Conservation (phyloP, 1,140 invertebrate species). For the Eupeodes corollae region DNA sequence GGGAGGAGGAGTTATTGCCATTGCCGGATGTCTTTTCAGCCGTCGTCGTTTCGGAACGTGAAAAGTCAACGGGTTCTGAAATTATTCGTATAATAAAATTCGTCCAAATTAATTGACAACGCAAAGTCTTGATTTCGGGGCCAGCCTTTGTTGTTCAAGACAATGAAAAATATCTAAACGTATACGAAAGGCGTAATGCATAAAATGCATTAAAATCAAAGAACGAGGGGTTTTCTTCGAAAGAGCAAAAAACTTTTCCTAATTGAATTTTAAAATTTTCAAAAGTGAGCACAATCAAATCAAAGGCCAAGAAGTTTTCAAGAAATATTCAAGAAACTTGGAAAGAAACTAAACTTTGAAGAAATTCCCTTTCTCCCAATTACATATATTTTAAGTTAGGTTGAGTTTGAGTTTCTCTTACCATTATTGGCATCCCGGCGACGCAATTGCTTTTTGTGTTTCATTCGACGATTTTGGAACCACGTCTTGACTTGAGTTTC, state of each 20-base stretch:
- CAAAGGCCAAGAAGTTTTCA: not conserved
- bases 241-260: too few species aligned
- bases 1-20: not conserved
- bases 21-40: not conserved
- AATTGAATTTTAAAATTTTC: too few species aligned
- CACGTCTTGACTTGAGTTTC: constrained; percentile 98
- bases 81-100: not conserved
- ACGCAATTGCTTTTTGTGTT: constrained; percentile 89
- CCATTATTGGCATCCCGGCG: constrained; percentile 32
- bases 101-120: not conserved
- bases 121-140: not conserved
- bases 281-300: too few species aligned
- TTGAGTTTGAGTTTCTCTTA: constrained; percentile 9
- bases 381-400: not conserved
- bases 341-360: not conserved
- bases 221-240: too few species aligned
- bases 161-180: too few species aligned
- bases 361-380: too few species aligned
- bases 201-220: too few species aligned
- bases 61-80: constrained; percentile 36
- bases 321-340: constrained; percentile 16
- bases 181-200: too few species aligned
- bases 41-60: constrained; percentile 19
- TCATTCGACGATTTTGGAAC: constrained; percentile 97
- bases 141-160: not conserved